Evolutionary conservation across 1,140 invertebrate genomes (phyloP), one percentile per base, ranked within the genome.

Genomic region (Vollenhovia emeryi): DNA sequence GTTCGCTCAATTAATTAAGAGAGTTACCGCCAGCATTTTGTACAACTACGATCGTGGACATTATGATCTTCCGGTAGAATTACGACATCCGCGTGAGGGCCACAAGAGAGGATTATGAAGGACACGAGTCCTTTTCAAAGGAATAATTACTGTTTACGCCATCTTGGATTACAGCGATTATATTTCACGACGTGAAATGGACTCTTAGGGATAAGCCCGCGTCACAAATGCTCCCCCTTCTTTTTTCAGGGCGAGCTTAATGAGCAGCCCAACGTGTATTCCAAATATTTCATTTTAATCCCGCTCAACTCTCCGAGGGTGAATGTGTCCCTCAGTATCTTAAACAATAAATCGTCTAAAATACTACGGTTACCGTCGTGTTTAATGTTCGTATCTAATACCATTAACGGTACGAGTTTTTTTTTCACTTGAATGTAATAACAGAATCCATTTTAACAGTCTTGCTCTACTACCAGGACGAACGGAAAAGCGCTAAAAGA

Each of bases 1-100:
- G 6, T 1, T 11, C n/a, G 40, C 7, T 27, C 87, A 59, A 89
- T 89, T 89, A 89, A 89, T 89, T 85, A 86, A 60, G 57, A 71
- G 62, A 11, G n/a, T 40, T 50, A 57, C 18, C 40, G 64, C 24
- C 15, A 52, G 30, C 15, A 40, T 83, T 69, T 71, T 76, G 74
- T 76, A 45, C 40, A 64, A 50, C 21, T 30, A 43, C 43, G 55
- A 83, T 75, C 52, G 8, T 24, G 55, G 52, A 60, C 30, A 75
- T n/a, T 33, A 21, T 40, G 40, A 84, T 79, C 62, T 78, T 60
- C 60, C 18, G 45, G 48, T 40, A 62, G 83, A 80, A 85, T 85
- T 85, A 79, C 43, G 50, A 85, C 24, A 64, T 18, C 24, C 75
- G 21, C n/a, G 18, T 48, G 64, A 76, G 64, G 68, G 18, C 27